A percentile compares a stretch with the other conserved stretches of the same genome.
Evolutionary conservation across 2,113 vertebrate genomes (phyloP).

Genomic region (Petrocephalus microphthalmus): DNA sequence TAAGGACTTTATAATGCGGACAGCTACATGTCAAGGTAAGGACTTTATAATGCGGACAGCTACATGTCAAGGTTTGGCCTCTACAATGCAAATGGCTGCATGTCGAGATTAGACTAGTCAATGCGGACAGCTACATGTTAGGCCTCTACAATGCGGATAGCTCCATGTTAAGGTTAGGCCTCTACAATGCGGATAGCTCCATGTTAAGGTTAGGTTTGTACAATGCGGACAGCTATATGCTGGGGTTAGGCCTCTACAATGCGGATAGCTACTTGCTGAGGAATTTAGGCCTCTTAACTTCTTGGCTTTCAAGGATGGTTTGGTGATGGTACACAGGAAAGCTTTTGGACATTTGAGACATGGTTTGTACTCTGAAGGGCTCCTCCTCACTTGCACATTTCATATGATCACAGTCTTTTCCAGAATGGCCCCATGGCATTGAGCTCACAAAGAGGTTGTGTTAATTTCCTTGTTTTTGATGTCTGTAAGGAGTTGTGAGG

Average conservation of each 20-base stretch:
- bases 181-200: not conserved
- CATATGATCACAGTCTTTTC: not conserved
- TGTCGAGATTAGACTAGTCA: too few relatives aligned
- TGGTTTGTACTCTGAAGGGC: not conserved
- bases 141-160: constrained; percentile 56
- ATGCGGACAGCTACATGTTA: too few relatives aligned
- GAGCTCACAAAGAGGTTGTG: not conserved
- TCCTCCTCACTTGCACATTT: not conserved
- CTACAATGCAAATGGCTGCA: not conserved
- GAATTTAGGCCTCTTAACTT: not conserved
- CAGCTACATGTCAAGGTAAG: too few relatives aligned
- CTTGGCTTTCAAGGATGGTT: too few relatives aligned
- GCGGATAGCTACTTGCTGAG: not conserved
- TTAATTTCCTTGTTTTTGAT: not conserved
- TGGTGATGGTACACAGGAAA: not conserved
- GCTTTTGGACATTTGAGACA: not conserved
- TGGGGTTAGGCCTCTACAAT: too few relatives aligned
- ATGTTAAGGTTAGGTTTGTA: not conserved
- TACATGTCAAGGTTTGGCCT: constrained; percentile 52
- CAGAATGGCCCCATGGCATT: not conserved
- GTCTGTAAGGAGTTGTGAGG: too few relatives aligned
- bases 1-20: constrained; percentile 23
- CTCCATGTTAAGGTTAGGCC: constrained; percentile 52
- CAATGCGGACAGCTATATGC: not conserved
- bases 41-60: constrained; percentile 56